Evolutionary conservation across 2,888 invertebrate species (phyloP).

Genomic region (Uropetala carovei): DNA sequence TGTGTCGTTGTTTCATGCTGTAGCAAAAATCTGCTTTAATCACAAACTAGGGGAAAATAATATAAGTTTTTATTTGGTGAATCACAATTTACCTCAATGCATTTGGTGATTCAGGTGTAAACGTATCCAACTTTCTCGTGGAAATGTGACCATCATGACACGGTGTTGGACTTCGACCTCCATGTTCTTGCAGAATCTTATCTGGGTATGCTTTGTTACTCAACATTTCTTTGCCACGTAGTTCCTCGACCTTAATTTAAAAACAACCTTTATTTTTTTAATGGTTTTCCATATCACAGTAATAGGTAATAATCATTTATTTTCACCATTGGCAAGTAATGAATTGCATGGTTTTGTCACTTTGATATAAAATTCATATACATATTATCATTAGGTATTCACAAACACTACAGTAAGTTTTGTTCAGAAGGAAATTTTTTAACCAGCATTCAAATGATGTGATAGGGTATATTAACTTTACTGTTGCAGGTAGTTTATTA

Average conservation of each 20-base stretch:
- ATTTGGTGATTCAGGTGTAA: not conserved
- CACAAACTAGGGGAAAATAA: not conserved
- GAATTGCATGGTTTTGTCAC: no score
- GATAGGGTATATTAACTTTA: no score
- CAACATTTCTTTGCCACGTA: not conserved
- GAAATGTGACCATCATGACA: not conserved
- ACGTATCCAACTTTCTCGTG: not conserved
- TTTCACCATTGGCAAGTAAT: no score
- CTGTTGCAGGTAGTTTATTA: no score
- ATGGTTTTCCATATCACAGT: no score
- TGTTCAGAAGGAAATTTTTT: no score
- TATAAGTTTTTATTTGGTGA: not conserved
- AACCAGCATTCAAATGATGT: no score
- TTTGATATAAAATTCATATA: no score
- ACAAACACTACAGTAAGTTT: no score
- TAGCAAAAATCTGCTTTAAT: not conserved
- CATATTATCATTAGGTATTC: no score
- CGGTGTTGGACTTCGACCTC: conserved; percentile 66
- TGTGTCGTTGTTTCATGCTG: not conserved
- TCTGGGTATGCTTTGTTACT: not conserved
- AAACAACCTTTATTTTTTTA: no score
- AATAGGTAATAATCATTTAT: no score
- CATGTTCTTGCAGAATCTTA: conserved; percentile 67
- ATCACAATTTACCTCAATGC: not conserved
- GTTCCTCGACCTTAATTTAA: not conserved